Evolutionary conservation across 1,140 invertebrate species (phyloP).

Genomic region (Fragariocoptes setiger): DNA sequence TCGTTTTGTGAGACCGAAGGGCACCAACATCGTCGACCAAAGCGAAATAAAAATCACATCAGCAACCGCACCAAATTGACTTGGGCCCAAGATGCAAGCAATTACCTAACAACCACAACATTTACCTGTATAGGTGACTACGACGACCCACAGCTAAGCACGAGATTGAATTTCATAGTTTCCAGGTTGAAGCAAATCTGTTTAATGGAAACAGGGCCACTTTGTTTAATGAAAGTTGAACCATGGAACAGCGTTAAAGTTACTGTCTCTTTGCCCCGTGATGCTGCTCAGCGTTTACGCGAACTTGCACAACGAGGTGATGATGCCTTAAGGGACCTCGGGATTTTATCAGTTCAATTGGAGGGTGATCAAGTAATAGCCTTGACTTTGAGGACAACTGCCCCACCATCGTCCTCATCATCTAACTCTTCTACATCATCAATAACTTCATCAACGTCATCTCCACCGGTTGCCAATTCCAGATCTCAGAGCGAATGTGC

Average conservation of each 20-base stretch:
- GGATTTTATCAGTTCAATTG: conserved; percentile 74
- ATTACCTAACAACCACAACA: no score
- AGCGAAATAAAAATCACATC: no score
- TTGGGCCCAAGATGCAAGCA: no score
- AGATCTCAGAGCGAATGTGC: no score
- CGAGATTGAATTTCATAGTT: conserved; percentile 7
- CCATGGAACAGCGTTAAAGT: conserved; percentile 91
- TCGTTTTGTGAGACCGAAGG: no score
- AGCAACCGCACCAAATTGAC: no score
- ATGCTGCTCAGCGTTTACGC: conserved; percentile 56
- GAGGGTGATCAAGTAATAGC: conserved; percentile 83
- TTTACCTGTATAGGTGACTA: no score
- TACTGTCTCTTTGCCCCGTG: conserved; percentile 74
- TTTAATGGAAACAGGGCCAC: conserved; percentile 28
- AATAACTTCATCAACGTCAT: not conserved
- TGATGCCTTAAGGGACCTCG: conserved; percentile 47
- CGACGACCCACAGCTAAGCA: no score
- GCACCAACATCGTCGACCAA: no score
- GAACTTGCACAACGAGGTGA: conserved; percentile 63
- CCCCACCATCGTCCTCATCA: not conserved
- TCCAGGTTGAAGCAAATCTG: conserved; percentile 16
- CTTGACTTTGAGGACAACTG: conserved; percentile 10
- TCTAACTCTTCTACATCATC: not conserved
- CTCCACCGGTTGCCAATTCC: no score
- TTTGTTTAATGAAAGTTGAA: no score